phyloP scores from a whole-genome alignment of 2,888 invertebrate genomes.

The Eupithecia centaureata region DNA sequence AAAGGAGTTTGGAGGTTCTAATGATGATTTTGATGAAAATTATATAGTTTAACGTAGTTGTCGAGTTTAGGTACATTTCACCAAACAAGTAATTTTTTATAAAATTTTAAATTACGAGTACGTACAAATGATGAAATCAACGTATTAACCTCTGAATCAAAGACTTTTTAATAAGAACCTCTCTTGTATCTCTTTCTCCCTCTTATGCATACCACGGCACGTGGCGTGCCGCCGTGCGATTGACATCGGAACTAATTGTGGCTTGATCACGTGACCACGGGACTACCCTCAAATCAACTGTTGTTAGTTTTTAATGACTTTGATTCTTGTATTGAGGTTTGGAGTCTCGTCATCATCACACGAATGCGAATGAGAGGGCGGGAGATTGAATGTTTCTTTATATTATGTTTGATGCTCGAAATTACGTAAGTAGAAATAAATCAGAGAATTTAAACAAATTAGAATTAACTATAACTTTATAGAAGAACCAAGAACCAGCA shows the following conservation, averaged over 20 bases:
- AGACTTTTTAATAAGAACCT: background rate
- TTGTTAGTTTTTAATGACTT: constrained; percentile 4
- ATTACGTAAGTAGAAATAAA: background rate
- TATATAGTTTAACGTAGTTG: too few species aligned
- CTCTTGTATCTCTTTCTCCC: constrained; percentile 9
- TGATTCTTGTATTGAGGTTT: constrained; percentile 8
- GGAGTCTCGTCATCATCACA: background rate
- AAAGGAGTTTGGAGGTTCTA: too few species aligned
- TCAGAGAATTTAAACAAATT: too few species aligned
- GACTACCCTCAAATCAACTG: constrained; percentile 16
- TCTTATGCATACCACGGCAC: constrained; percentile 33
- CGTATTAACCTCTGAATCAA: background rate
- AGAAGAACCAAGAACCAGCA: too few species aligned
- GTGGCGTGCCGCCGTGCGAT: constrained; percentile 35
- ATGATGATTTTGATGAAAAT: too few species aligned
- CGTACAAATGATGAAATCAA: too few species aligned
- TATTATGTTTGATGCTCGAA: background rate
- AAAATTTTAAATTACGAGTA: too few species aligned
- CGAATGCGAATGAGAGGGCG: background rate
- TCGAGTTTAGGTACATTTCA: too few species aligned
- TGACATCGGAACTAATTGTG: constrained; percentile 38
- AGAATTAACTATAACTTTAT: too few species aligned
- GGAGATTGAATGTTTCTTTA: background rate
- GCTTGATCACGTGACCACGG: constrained; percentile 21
- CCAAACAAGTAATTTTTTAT: too few species aligned